A percentile compares a stretch with the other conserved stretches of the same genome.
Conservation (phyloP, 2,113 vertebrate genomes). For the Pteropus alecto region DNA sequence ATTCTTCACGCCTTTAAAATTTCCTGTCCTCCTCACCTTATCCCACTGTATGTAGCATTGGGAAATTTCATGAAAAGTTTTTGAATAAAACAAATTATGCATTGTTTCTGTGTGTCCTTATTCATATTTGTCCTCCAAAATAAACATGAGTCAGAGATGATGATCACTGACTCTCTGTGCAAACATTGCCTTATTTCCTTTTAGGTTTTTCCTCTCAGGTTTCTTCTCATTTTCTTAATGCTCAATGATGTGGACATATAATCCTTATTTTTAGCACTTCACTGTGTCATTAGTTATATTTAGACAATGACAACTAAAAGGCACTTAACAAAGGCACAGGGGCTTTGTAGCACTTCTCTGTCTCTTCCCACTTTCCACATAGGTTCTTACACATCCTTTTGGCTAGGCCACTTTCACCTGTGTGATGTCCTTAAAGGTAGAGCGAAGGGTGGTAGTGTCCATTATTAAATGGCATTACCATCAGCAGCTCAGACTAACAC, state of each 20-base stretch:
- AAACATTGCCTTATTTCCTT: neutral
- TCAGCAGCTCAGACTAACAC: neutral
- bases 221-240: neutral
- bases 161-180: neutral
- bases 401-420: neutral
- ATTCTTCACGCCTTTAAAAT: neutral
- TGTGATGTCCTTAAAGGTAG: neutral
- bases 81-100: neutral
- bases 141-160: neutral
- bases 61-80: neutral
- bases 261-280: neutral
- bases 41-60: neutral
- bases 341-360: neutral
- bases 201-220: neutral
- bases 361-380: neutral
- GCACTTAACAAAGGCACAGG: neutral
- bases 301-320: neutral
- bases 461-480: neutral
- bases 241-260: neutral
- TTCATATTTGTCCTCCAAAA: neutral
- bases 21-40: neutral
- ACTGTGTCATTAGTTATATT: neutral
- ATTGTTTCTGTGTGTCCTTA: neutral
- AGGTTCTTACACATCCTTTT: neutral
- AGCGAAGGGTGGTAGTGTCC: neutral